Percentiles rank a stretch among this genome's conserved stretches.
Conservation (phyloP, 2,888 invertebrate genomes). For the Caenorhabditis sp. region DNA sequence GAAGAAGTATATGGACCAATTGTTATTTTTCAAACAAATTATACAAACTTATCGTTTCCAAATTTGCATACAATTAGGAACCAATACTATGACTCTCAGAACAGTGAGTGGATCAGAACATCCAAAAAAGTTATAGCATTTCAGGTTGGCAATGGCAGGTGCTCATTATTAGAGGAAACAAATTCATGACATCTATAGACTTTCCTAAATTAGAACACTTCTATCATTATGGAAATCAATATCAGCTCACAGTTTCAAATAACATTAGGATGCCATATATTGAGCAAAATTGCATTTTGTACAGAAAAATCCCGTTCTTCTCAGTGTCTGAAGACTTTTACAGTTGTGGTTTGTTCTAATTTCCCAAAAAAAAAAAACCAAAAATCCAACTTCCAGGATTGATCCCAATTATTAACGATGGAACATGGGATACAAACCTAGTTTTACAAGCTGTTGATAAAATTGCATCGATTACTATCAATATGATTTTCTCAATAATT, state of each 20-base stretch:
- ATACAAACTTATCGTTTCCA: conserved; percentile 41
- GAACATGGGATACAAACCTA: not conserved
- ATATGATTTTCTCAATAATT: not conserved
- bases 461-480: not conserved
- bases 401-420: conserved; percentile 16
- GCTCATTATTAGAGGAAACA: conserved; percentile 21
- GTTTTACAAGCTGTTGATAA: conserved; percentile 14
- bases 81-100: conserved; percentile 21
- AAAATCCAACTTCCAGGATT: not conserved
- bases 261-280: conserved; percentile 12
- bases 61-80: conserved; percentile 19
- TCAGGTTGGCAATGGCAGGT: conserved; percentile 29
- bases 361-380: not conserved
- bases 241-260: conserved; percentile 14
- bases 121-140: too few relatives aligned
- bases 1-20: conserved; percentile 29
- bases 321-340: conserved; percentile 6
- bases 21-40: conserved; percentile 34
- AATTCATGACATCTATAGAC: not conserved
- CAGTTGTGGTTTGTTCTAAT: conserved; percentile 3
- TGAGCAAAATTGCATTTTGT: conserved; percentile 6
- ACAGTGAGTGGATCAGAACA: conserved; percentile 8
- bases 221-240: conserved; percentile 18
- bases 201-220: conserved; percentile 18
- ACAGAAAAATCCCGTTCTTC: conserved; percentile 16